A percentile compares a stretch with the other conserved stretches of the same genome.
These are phyloP conservation scores for Formicarius rufipectus DNA, from an alignment of 2,113 vertebrate species.

Conservation along the genomic window DNA sequence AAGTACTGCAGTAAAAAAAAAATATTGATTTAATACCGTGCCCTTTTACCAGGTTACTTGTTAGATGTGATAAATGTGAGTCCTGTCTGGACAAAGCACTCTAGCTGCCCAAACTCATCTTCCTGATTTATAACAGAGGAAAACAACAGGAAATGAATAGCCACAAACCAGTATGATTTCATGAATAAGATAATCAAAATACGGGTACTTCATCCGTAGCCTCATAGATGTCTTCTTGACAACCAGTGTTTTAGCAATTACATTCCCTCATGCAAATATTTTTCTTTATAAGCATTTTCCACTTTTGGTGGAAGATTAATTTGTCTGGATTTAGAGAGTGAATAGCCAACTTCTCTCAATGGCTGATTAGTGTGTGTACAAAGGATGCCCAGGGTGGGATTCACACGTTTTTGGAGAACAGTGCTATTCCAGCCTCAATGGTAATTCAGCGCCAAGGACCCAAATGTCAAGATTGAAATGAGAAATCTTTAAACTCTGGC, in stretches of 20 bases:
- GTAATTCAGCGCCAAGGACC: background rate
- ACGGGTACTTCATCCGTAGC: background rate
- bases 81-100: constrained; percentile 22
- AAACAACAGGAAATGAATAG: constrained; percentile 61
- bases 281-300: constrained; percentile 36
- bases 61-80: constrained; percentile 54
- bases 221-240: constrained; percentile 48
- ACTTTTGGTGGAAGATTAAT: constrained; percentile 21
- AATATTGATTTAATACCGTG: constrained; percentile 22
- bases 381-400: background rate
- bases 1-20: background rate
- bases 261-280: constrained; percentile 33
- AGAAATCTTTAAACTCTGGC: background rate
- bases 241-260: constrained; percentile 55
- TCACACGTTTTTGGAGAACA: background rate
- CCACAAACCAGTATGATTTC: constrained; percentile 42
- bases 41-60: constrained; percentile 30
- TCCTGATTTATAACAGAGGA: constrained; percentile 34
- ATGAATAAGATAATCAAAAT: constrained; percentile 71
- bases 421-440: background rate
- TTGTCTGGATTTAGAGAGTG: constrained; percentile 33
- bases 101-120: constrained; percentile 28
- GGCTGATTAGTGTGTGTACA: background rate
- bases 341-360: background rate
- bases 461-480: background rate